These are phyloP conservation scores for Acomys russatus DNA, from an alignment of 2,797 vertebrate species.

Conservation along the genomic window DNA sequence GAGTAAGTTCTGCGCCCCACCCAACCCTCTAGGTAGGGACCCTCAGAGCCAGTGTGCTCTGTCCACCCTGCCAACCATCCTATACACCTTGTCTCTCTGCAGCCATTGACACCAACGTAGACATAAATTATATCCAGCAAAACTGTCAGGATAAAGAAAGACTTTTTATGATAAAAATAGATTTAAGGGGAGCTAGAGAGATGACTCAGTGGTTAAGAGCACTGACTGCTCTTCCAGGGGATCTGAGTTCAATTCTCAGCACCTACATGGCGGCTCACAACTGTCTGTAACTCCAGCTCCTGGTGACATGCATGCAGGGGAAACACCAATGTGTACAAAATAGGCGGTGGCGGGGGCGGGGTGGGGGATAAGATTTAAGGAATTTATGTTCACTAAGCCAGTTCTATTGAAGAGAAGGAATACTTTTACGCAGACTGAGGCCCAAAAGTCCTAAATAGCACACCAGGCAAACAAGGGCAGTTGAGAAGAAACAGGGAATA, in stretches of 20 bases:
- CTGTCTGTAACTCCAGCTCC: background rate
- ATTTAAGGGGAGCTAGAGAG: background rate
- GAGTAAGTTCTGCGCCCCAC: background rate
- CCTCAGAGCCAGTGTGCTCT: background rate
- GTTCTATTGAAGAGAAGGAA: background rate
- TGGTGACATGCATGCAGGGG: background rate
- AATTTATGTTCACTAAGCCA: background rate
- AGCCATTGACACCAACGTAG: background rate
- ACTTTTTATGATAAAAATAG: background rate
- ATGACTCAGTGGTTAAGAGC: background rate
- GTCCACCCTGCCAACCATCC: background rate
- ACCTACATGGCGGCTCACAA: background rate
- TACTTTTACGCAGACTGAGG: background rate
- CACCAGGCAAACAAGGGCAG: background rate
- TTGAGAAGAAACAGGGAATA: background rate
- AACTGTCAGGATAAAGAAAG: background rate
- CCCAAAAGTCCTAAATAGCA: background rate
- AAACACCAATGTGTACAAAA: background rate
- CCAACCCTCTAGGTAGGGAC: background rate
- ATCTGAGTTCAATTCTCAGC: background rate
- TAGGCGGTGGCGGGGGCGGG: too few relatives aligned
- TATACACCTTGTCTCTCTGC: background rate
- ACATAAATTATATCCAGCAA: background rate
- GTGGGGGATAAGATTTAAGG: background rate
- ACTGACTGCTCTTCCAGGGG: background rate